phyloP scores from a whole-genome alignment of 2,797 vertebrate genomes.

The Ataeniobius toweri region DNA sequence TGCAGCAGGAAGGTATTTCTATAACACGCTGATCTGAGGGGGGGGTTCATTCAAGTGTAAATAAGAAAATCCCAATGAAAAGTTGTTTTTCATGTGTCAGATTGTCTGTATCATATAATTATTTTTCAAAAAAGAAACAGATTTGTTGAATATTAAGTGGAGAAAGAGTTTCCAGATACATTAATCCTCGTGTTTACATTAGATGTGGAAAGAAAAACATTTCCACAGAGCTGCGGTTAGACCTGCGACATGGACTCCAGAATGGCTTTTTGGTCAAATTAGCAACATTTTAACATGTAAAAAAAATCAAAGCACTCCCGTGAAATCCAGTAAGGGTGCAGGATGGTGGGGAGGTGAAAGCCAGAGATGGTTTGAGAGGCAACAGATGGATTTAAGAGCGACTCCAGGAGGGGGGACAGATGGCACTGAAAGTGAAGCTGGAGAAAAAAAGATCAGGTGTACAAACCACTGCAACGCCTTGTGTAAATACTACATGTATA shows the following conservation, averaged over 20 bases:
- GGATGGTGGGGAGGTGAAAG: constrained; percentile 37
- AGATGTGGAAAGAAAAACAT: constrained; percentile 7
- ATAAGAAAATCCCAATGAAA: constrained; percentile 45
- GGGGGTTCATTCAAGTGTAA: constrained; percentile 48
- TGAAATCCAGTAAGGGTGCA: constrained; percentile 44
- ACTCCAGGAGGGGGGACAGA: constrained; percentile 61
- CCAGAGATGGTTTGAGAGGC: constrained; percentile 30
- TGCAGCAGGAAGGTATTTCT: not conserved
- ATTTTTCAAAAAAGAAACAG: constrained; percentile 60
- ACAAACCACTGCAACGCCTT: constrained; percentile 45
- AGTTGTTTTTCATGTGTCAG: constrained; percentile 44
- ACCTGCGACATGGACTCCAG: fast-evolving
- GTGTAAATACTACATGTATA: constrained; percentile 50
- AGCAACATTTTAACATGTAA: constrained; percentile 26
- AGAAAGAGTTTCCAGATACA: constrained; percentile 30
- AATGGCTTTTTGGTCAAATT: constrained; percentile 20
- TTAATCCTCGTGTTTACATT: constrained; percentile 47
- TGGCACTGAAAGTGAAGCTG: constrained; percentile 66
- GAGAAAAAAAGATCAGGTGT: constrained; percentile 20
- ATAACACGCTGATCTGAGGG: constrained; percentile 29
- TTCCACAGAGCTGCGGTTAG: not conserved
- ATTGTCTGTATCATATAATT: constrained; percentile 55
- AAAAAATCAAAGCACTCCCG: constrained; percentile 41
- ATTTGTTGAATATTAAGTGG: constrained; percentile 20
- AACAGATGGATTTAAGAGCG: constrained; percentile 68